Base-by-base conservation (phyloP, 1,140 invertebrate species). In the Drosophila burlai region DNA sequence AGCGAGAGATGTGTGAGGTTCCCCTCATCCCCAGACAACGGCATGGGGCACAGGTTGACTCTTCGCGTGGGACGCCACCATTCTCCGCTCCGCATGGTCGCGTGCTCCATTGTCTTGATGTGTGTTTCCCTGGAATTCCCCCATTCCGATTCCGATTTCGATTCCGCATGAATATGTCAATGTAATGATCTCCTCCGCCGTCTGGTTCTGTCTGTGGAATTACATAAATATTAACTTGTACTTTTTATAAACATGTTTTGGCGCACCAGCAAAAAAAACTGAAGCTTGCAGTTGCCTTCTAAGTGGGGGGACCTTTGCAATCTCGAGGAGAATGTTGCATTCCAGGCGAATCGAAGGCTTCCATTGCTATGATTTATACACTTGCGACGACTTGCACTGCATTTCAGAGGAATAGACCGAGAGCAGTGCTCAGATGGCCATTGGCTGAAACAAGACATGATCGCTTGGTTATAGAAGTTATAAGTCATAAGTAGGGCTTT, bases 201-300 rank as follows among this genome's bases (percentile, higher is more conserved):
- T 59, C 54, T 50, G 34, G 65, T 61, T 61, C 42, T 63, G 78
- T 89, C 80, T 71, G 62, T 83, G 73, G 83, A 74, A 89, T 87
- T 87, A 87, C 84, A 87, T 87, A 87, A 87, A 87, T 87, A 87
- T 87, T 87, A 87, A 87, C 83, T 87, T 87, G 83, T 87, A 87
- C 84, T 87, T 87, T 87, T 87, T 89, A 87, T 84, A 87, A 87
- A 87, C 83, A 87, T 84, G 83, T 87, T 76, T 71, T 43, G 72
- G 80, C 52, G 49, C 61, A 74, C 45, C 60, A 74, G 24, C 21
- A 55, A 13, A 34, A 38, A 5, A 42, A 36, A 67, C 36, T 18
- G 36, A 47, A 29, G 65, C 34, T 42, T 43, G 46, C 54, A 42
- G 38, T 45, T 47, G 52, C 52, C 34, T 55, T 55, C 18, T 15